These are phyloP conservation scores for Zygothrica quintamaculata DNA, from an alignment of 2,888 invertebrate genomes.

Conservation along the genomic window DNA sequence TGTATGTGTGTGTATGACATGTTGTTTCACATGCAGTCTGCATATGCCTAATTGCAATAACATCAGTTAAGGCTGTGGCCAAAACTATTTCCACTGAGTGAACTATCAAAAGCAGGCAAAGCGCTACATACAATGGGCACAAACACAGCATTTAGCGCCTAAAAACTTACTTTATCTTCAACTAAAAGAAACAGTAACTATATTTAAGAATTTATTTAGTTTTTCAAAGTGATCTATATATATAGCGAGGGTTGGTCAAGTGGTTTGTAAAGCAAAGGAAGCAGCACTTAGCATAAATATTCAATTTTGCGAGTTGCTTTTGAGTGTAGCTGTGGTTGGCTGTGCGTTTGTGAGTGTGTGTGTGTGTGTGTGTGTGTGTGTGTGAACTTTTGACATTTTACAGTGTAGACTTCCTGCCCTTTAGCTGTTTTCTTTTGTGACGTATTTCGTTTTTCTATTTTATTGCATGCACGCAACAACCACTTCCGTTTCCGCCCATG, in stretches of 20 bases:
- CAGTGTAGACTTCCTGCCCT: not conserved
- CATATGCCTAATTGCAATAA: conserved; percentile 56
- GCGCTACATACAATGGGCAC: conserved; percentile 27
- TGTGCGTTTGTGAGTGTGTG: conserved; percentile 11
- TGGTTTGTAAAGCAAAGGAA: too few species aligned
- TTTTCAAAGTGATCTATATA: conserved; percentile 25
- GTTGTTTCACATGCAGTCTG: conserved; percentile 14
- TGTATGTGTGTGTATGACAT: conserved; percentile 21
- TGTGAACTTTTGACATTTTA: conserved; percentile 45
- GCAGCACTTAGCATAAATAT: conserved; percentile 24
- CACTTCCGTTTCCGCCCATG: conserved; percentile 14
- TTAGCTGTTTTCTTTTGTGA: conserved; percentile 35
- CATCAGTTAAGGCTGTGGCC: conserved; percentile 38
- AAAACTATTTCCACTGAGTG: conserved; percentile 17
- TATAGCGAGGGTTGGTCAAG: not conserved
- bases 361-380: conserved; percentile 25
- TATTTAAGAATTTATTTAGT: too few species aligned
- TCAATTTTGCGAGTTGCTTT: too few species aligned
- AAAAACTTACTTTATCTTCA: not conserved
- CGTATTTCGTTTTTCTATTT: conserved; percentile 24
- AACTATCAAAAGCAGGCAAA: conserved; percentile 37
- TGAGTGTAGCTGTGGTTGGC: too few species aligned
- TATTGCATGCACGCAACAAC: conserved; percentile 40
- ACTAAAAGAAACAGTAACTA: too few species aligned
- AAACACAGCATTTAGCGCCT: conserved; percentile 7